Base-by-base conservation (phyloP, 2,888 invertebrate species). In the Diaperis boleti region DNA sequence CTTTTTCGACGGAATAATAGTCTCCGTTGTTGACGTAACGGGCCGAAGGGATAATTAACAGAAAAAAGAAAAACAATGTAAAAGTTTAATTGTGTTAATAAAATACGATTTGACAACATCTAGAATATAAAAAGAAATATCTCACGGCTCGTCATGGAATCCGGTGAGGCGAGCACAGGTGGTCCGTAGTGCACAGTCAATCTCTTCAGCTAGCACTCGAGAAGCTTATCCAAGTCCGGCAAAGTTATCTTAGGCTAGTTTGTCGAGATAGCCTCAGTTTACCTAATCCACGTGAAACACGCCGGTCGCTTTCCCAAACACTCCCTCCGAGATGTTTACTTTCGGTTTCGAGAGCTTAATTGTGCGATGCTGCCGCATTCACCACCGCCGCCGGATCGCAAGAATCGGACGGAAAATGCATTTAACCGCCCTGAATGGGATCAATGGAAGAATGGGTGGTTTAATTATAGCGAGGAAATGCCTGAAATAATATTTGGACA, bases 401-500 rank as follows among this genome's bases (percentile, higher is more conserved):
- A 42, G 61, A 56, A 62, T 56, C 26, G 56, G 29, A 33, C 15
- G 35, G 55, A 59, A 64, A 54, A 52, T 62, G 62, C 59, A 45
- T 52, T 62, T 44, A 54, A n/a, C n/a, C 44, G 13, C 20, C 22
- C 31, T 52, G 57, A 59, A 62, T 62, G 50, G 52, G 44, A 17
- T 59, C 65, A 66, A 67, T 64, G 65, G 64, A 66, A 66, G 69
- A 68, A 66, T 64, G 64, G 69, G 67, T 65, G 66, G 68, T 73
- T 74, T 73, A 74, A 74, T 74, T 74, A 74, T 65, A 69, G 71
- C 65, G 65, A 69, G 72, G 71, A 72, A 74, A 71, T 69, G 75
- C 74, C 75, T 75, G 74, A 75, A 74, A 75, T 74, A 75, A 75
- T 74, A 75, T 75, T 75, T 75, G 65, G 71, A 72, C 73, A 74